Evolutionary conservation across 2,113 vertebrate species (phyloP), one percentile per base, ranked within the genome.

Genomic region (Spilogale gracilis): DNA sequence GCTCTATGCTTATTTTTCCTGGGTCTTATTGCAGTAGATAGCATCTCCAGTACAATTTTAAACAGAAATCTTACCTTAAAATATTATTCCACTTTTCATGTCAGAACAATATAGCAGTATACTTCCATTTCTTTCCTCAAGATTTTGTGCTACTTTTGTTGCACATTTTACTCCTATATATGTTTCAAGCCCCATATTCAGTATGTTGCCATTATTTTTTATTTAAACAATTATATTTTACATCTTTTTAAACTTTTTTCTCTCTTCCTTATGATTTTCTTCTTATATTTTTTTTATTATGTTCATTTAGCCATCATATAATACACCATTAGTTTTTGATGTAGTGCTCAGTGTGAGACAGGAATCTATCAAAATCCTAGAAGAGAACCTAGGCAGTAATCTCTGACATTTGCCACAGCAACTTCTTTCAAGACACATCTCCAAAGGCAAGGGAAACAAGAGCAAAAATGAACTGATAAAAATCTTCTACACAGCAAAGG

Each of bases 161-260:
- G 18, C 74, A 58, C 4, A 52, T 71, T 87, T 94, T 87, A 71
- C 17, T 81, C 54, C 85, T 45, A 63, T 17, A 84, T 85, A 54
- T 43, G 16, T 83, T 92, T 94, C 90, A 81, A 86, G 25, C 18
- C 2, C 0, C 7, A 56, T 25, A 63, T 32, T 90, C n/a, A 52
- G 12, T 82, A 76, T 78, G 16, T 71, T 94, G 32, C 38, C 21
- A 89, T 84, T 96, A 81, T 74, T 96, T 93, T 96, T 94, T 5
- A 94, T 86, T 86, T 82, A 78, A 86, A 78, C 3, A 86, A 52
- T 89, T 67, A 94, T 85, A 45, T 89, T 88, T 78, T 21, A 3
- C 82, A 96, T 23, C 96, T 87, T 96, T 61, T 61, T 25, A 25
- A 11, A 16, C 23, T 61, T 61, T 61, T 25, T 61, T 25, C 23